Percentiles rank a stretch among this genome's conserved stretches.
Conservation (phyloP, 2,113 vertebrate species). For the Lasiurus cinereus region DNA sequence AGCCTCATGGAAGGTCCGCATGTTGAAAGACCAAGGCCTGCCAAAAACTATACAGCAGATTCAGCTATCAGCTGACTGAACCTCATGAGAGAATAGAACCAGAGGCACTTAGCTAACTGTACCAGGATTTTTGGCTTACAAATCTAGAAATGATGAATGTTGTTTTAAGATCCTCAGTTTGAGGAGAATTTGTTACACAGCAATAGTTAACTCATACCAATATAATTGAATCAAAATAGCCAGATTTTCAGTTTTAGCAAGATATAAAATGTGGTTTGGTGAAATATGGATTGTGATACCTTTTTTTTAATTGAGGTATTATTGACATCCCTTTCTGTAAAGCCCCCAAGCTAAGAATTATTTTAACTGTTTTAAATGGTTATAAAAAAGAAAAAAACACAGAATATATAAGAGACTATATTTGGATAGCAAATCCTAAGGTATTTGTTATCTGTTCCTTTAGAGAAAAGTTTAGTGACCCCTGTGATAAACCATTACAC, state of each 20-base stretch:
- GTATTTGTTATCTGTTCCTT: conserved; percentile 5
- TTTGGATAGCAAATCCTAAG: not conserved
- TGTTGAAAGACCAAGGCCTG: not conserved
- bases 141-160: not conserved
- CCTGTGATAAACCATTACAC: not conserved
- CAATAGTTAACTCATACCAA: not conserved
- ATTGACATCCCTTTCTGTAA: not conserved
- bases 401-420: not conserved
- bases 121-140: not conserved
- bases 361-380: not conserved
- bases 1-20: not conserved
- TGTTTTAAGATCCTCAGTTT: not conserved
- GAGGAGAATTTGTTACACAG: not conserved
- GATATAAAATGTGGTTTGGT: not conserved
- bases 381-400: not conserved
- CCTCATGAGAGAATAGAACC: not conserved
- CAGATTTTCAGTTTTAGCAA: not conserved
- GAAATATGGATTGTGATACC: not conserved
- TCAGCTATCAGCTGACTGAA: not conserved
- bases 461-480: not conserved
- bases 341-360: not conserved
- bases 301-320: not conserved
- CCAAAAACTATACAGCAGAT: not conserved
- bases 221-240: not conserved
- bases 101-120: not conserved